Evolutionary conservation across 2,888 invertebrate species (phyloP), one percentile per base, ranked within the genome.

Genomic region (Alentia gelatinosa): DNA sequence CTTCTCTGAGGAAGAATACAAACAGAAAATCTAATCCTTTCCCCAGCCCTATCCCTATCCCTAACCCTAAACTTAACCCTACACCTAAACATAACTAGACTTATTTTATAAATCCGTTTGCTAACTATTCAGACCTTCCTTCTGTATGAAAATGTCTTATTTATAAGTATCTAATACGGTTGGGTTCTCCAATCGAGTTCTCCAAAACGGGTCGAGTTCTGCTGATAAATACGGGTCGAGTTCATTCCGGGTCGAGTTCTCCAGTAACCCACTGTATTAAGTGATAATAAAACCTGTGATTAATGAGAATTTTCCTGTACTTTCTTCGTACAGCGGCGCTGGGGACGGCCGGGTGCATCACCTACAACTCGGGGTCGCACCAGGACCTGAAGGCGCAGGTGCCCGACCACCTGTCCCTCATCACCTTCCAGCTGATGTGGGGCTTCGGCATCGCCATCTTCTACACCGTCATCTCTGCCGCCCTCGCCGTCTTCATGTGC

Each of bases 381-480:
- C 19, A 15, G 26, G 86, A 86, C 86, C 39, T 79, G 35, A 39
- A 79, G 39, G 79, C 35, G 12, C 1, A 9, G 37, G 39, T 35
- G 19, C 79, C 79, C 23, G 37, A 79, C 37, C 35, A 79, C 37
- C 79, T 23, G 19, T 1, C 3, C 1, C 26, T 37, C 83, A 9
- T 86, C 5, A 15, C 35, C 47, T 86, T 30, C 50, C 86, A 86
- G 30, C 33, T 47, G n/a, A 9, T 42, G 33, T 86, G 86, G 86
- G 86, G 86, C 1, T 86, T 86, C 30, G 86, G 86, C 1, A 12
- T 86, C 30, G 86, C 86, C 50, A 50, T 50, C 50, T 26, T 50
- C 42, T 86, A 86, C 50, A 47, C 30, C 9, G 23, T 86, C 15
- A 40, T 50, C 19, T 26, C 35, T 7, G 33, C 30, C 50, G 26